A percentile compares a stretch with the other conserved stretches of the same genome.
These are phyloP conservation scores for Frankliniella fusca DNA, from an alignment of 2,888 invertebrate genomes.

Conservation along the genomic window DNA sequence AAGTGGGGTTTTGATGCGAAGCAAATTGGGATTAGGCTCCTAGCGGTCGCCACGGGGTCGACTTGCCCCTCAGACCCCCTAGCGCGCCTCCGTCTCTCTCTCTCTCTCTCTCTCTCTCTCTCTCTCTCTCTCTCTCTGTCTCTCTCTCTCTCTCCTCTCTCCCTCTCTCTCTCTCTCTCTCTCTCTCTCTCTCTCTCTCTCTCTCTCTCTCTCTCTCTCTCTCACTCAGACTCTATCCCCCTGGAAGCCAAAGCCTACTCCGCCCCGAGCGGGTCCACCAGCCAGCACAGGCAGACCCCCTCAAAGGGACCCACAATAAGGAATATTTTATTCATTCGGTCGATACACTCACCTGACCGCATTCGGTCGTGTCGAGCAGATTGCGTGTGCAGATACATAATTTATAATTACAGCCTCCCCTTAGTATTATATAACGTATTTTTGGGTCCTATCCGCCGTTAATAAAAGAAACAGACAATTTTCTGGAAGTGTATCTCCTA, in stretches of 20 bases:
- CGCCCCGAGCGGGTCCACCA: no score
- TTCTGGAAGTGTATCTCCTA: no score
- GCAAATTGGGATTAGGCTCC: conserved; percentile 20
- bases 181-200: neutral
- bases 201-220: neutral
- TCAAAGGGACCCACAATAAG: no score
- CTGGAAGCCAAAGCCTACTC: neutral
- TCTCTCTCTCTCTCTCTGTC: conserved; percentile 4
- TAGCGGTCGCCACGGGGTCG: neutral
- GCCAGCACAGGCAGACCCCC: no score
- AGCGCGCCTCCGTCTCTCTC: neutral
- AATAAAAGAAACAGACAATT: no score
- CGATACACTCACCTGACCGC: no score
- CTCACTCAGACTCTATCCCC: neutral
- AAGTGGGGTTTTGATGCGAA: conserved; percentile 21
- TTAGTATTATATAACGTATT: no score
- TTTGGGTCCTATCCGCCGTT: no score
- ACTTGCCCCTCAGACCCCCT: neutral
- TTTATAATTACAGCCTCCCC: no score
- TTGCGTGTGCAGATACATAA: no score
- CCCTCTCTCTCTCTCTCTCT: neutral
- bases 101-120: neutral
- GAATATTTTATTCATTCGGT: no score
- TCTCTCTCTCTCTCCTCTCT: neutral
- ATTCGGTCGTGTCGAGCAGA: no score